phyloP scores from a whole-genome alignment of 2,113 vertebrate species.

The Macrotus californicus region DNA sequence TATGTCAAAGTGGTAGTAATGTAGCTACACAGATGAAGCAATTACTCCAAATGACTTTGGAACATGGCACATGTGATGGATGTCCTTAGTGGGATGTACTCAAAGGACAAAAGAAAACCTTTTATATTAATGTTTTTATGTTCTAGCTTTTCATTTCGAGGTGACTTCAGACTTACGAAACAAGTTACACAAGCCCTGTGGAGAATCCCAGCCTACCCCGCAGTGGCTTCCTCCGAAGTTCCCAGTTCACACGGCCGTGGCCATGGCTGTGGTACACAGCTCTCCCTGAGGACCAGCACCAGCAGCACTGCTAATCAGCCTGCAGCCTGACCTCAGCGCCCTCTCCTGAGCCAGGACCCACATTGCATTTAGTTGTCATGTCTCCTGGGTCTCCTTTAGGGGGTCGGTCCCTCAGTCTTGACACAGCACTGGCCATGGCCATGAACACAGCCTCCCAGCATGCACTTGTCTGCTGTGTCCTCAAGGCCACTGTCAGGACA shows the following conservation, averaged over 20 bases:
- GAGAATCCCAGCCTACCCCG: not conserved
- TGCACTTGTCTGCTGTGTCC: not conserved
- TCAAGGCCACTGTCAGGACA: rapidly evolving
- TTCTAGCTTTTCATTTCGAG: not conserved
- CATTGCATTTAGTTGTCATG: rapidly evolving
- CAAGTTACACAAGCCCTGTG: not conserved
- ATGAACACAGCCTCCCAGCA: not conserved
- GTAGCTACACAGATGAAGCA: not conserved
- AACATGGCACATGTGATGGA: rapidly evolving
- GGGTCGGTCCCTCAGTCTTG: rapidly evolving
- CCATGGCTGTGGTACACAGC: no score
- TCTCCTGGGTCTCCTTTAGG: not conserved
- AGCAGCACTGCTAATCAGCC: rapidly evolving
- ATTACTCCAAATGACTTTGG: not conserved
- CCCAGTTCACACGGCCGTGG: not conserved
- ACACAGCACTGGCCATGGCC: rapidly evolving
- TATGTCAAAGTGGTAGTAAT: no score
- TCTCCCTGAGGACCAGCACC: no score
- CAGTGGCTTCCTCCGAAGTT: no score
- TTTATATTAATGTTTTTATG: not conserved
- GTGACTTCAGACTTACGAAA: not conserved
- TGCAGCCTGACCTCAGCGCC: no score
- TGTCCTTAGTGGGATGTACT: not conserved
- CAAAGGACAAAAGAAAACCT: not conserved
- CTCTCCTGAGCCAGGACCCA: rapidly evolving